Conservation (phyloP, 2,113 vertebrate species). For the Poeciliopsis turrubarensis region DNA sequence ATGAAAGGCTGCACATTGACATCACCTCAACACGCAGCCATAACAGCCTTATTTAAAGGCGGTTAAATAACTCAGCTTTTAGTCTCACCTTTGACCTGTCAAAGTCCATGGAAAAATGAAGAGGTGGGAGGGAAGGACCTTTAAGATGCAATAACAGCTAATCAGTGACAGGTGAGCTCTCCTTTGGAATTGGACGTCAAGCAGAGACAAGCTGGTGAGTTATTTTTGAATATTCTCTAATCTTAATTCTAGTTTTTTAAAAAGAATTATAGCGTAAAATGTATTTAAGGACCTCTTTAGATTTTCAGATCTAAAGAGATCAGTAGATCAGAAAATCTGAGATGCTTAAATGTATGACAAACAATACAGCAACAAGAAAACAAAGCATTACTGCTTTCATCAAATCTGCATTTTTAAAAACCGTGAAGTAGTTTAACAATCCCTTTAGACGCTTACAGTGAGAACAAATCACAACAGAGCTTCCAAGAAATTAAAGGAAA, state of each 20-base stretch:
- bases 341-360: background rate
- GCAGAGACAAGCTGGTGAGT: conserved; percentile 67
- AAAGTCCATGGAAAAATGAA: conserved; percentile 79
- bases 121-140: conserved; percentile 24
- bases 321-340: background rate
- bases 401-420: background rate
- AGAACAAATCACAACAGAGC: background rate
- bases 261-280: background rate
- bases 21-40: conserved; percentile 17
- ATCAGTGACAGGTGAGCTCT: conserved; percentile 51
- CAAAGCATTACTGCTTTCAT: background rate
- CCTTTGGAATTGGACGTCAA: conserved; percentile 50
- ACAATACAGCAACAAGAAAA: background rate
- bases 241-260: background rate
- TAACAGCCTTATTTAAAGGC: conserved; percentile 45
- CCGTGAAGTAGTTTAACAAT: background rate
- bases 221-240: background rate
- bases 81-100: conserved; percentile 89
- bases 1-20: background rate
- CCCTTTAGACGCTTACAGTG: background rate
- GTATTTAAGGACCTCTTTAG: background rate
- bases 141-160: conserved; percentile 58
- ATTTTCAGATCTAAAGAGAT: background rate
- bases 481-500: background rate
- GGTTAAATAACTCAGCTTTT: conserved; percentile 96